Base-by-base conservation (phyloP, 2,113 vertebrate genomes). In the Neolamprologus hecqui region DNA sequence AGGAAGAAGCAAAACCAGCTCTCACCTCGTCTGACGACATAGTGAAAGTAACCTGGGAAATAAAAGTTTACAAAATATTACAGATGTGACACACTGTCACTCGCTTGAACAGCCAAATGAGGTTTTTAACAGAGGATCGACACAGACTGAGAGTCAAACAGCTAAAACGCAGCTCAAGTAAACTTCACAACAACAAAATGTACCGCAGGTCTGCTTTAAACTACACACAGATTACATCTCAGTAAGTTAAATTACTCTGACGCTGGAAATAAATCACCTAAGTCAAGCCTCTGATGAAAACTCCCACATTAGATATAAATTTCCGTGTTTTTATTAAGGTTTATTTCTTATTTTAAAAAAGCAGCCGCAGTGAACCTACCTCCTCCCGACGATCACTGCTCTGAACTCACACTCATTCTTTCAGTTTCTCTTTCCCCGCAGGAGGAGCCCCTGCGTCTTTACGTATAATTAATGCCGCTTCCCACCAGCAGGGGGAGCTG, bases 21-120 rank as follows among this genome's bases (percentile, higher is more conserved):
- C 92, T 94, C 93, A 96, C 95, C 95, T 96, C 95, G 2, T 95
- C 94, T 54, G 90, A 93, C 65, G 93, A 94, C 95, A 96, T 96
- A 2, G 28, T 68, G 77, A 87, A 70, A 85, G 54, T 37, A 15
- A 81, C 23, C 92, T 90, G 84, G 3, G 75, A 90, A 11, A 35
- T 33, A n/a, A 23, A 65, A 65, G 60, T 5, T 9, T 6, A 31
- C 9, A 81, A 68, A 10, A 55, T 2, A 37, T 65, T 15, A 40
- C 3, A 23, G 4, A 3, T 65, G 19, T 6, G 1, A 2, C 2
- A 14, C 5, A 8, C 4, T 21, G 33, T 73, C 45, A 47, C 10
- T 15, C 12, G 0, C 1, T 3, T n/a, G 5, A 83, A 17, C 1
- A 17, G 31, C 0, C 1, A 23, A 51, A 82, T 15, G 7, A 10